Conservation (phyloP, 1,140 invertebrate species). For the Drosophila aff. region DNA sequence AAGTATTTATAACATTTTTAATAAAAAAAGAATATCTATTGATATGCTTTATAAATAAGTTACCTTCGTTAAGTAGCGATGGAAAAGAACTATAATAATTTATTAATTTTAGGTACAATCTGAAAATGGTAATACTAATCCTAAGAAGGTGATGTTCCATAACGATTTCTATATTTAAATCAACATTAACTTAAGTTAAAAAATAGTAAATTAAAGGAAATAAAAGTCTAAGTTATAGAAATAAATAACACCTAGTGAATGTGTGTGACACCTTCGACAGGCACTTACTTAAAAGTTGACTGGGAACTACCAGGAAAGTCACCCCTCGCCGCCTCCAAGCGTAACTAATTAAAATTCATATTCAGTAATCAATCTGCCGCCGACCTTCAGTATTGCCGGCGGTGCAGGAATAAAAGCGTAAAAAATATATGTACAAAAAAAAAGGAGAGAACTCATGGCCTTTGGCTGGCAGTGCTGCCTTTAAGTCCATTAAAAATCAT, state of each 20-base stretch:
- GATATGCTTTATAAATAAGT: neutral
- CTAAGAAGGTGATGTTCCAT: no score
- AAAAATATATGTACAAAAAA: constrained; percentile 30
- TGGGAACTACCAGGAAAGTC: neutral
- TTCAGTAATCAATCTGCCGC: constrained; percentile 43
- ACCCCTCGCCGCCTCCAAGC: neutral
- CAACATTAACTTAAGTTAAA: no score
- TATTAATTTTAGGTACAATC: no score
- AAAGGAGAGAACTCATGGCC: constrained; percentile 61
- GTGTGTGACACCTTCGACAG: neutral
- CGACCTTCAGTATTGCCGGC: constrained; percentile 28
- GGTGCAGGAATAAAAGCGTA: constrained; percentile 18
- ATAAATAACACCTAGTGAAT: neutral
- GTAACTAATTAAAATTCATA: constrained; percentile 48
- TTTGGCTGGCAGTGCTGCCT: constrained; percentile 46
- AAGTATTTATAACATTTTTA: neutral
- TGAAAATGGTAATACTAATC: neutral
- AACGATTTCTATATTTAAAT: no score
- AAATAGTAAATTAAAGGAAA: neutral
- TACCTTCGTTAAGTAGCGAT: no score
- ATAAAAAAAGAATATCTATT: neutral
- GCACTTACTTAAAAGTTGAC: neutral
- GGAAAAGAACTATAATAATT: neutral
- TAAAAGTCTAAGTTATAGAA: neutral
- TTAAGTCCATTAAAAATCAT: constrained; percentile 83